Evolutionary conservation across 2,888 invertebrate species (phyloP).

Genomic region (Candidula unifasciata): DNA sequence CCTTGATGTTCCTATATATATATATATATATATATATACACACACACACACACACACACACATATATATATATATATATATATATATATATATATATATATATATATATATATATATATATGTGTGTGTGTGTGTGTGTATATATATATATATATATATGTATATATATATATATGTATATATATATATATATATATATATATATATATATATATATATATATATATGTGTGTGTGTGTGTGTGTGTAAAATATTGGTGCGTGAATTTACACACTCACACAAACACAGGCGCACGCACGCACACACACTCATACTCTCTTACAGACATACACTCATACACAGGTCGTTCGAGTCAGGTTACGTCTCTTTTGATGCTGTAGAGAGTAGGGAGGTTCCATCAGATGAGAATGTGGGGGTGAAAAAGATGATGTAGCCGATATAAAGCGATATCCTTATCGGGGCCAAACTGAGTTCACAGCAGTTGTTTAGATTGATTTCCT

Average conservation of each 20-base stretch:
- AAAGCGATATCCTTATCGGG: slow-evolving; percentile 15
- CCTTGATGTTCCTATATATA: neutral
- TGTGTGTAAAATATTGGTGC: no score
- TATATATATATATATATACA: neutral
- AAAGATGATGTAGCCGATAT: slow-evolving; percentile 31
- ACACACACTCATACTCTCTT: neutral
- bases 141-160: neutral
- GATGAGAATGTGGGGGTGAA: slow-evolving; percentile 26
- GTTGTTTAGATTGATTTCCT: slow-evolving; percentile 29
- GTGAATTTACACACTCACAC: no score
- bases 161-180: neutral
- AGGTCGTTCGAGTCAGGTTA: neutral
- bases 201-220: slow-evolving; percentile 8
- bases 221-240: neutral
- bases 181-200: slow-evolving; percentile 6
- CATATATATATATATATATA: neutral
- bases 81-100: neutral
- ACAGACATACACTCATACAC: neutral
- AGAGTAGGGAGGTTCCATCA: slow-evolving; percentile 12
- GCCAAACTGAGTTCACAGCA: slow-evolving; percentile 23
- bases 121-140: slow-evolving; percentile 9
- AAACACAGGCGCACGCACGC: no score
- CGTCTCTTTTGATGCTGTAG: neutral
- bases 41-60: neutral
- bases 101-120: neutral